Evolutionary conservation across 37 sponge, comb jelly and placozoan species (phyloP).

Genomic region (Dysidea cf. avara): DNA sequence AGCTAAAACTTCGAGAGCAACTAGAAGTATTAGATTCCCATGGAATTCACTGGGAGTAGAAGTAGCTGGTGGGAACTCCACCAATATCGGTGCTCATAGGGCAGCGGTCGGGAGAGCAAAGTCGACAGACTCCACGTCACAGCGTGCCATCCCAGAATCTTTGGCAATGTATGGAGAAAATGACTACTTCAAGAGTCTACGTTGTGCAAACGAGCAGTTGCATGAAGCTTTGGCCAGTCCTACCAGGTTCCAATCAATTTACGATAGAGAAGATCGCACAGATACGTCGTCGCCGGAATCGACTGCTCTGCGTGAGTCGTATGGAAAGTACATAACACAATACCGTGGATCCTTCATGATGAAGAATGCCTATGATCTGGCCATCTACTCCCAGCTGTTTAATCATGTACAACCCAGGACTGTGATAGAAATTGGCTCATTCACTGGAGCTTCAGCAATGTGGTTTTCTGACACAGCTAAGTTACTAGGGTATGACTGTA

Average conservation of each 20-base stretch:
- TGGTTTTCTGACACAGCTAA: slow-evolving; percentile 51
- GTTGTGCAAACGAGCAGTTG: no score
- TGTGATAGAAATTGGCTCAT: slow-evolving; percentile 65
- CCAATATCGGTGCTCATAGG: no score
- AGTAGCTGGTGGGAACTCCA: no score
- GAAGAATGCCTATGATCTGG: slow-evolving; percentile 30
- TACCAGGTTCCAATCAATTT: slow-evolving; percentile 43
- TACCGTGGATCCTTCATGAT: slow-evolving; percentile 28
- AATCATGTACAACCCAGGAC: slow-evolving; percentile 43
- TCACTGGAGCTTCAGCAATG: no score
- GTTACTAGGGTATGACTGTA: slow-evolving; percentile 8
- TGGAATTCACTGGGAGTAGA: no score
- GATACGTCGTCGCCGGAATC: slow-evolving; percentile 25
- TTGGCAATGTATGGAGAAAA: no score
- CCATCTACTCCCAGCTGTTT: slow-evolving; percentile 33
- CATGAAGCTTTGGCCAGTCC: slow-evolving; percentile 14
- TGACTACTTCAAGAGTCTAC: no score
- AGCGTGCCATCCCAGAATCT: no score
- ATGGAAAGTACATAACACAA: slow-evolving; percentile 20
- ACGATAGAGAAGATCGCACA: slow-evolving; percentile 48
- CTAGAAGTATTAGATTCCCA: no score
- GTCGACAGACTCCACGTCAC: no score
- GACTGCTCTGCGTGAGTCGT: neutral
- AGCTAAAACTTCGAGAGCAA: no score
- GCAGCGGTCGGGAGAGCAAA: no score